Evolutionary conservation across 2,113 vertebrate species (phyloP).

Genomic region (Cacatua alba): DNA sequence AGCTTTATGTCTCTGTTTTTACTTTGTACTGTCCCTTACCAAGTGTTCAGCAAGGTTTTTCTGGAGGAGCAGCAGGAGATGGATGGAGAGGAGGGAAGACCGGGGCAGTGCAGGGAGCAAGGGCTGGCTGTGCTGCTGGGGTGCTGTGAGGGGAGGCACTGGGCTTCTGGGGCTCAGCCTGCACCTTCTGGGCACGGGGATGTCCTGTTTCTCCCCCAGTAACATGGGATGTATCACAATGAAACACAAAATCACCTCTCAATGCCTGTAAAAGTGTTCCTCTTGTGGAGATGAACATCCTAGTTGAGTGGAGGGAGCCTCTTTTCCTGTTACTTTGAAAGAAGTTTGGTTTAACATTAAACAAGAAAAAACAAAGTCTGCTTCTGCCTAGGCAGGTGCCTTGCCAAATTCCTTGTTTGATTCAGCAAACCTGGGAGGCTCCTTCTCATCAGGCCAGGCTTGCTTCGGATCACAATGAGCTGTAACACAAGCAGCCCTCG

Average conservation of each 20-base stretch:
- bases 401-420: not conserved
- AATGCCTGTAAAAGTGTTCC: not conserved
- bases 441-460: not conserved
- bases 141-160: not conserved
- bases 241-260: rapidly evolving
- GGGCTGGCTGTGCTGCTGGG: not conserved
- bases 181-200: not conserved
- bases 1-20: not conserved
- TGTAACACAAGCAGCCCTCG: not conserved
- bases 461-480: not conserved
- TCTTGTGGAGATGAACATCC: not conserved
- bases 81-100: not conserved
- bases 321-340: not conserved
- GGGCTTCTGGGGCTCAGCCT: not conserved
- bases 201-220: not conserved
- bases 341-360: not conserved
- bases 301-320: not conserved
- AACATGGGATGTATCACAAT: not conserved
- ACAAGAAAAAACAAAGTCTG: not conserved
- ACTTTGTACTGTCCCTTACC: not conserved
- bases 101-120: not conserved
- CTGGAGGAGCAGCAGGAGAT: not conserved
- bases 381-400: not conserved
- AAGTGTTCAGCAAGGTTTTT: not conserved
- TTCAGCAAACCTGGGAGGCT: not conserved